These are phyloP conservation scores for Andrena dorsata DNA, from an alignment of 2,888 invertebrate genomes.

Conservation along the genomic window DNA sequence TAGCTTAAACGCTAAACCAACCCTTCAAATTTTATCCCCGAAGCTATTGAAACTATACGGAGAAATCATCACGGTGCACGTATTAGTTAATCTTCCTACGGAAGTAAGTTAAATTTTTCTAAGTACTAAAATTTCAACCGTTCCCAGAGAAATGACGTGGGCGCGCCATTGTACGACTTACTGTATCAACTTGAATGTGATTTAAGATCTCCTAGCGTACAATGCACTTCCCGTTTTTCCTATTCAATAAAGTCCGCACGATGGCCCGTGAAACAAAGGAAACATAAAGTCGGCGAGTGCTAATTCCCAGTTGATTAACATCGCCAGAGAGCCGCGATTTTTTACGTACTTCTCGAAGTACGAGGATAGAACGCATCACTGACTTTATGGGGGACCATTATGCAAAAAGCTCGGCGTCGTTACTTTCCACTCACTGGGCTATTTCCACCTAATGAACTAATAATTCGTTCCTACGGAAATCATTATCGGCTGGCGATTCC, in stretches of 20 bases:
- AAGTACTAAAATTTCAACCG: no score
- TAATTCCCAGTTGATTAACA: constrained; percentile 67
- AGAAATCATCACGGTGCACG: no score
- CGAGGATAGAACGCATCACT: constrained; percentile 62
- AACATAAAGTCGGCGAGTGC: constrained; percentile 49
- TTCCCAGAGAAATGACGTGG: no score
- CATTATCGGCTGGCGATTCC: constrained; percentile 61
- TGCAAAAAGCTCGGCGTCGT: constrained; percentile 68
- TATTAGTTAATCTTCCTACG: no score
- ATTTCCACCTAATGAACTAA: constrained; percentile 67
- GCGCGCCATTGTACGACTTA: no score
- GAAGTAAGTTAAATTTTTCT: no score
- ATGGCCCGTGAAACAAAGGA: constrained; percentile 46
- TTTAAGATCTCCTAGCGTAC: not conserved
- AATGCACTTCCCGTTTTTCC: constrained; percentile 11
- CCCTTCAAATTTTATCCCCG: no score
- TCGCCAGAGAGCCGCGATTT: constrained; percentile 56
- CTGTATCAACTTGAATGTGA: not conserved
- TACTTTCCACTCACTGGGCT: constrained; percentile 65
- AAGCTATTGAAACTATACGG: no score
- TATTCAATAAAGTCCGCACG: not conserved
- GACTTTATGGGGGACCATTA: constrained; percentile 69
- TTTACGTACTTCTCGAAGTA: constrained; percentile 60
- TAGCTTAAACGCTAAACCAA: no score
- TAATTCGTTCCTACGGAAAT: constrained; percentile 72